phyloP scores from a whole-genome alignment of 1,140 invertebrate species.

The Temnothorax curvispinosus region DNA sequence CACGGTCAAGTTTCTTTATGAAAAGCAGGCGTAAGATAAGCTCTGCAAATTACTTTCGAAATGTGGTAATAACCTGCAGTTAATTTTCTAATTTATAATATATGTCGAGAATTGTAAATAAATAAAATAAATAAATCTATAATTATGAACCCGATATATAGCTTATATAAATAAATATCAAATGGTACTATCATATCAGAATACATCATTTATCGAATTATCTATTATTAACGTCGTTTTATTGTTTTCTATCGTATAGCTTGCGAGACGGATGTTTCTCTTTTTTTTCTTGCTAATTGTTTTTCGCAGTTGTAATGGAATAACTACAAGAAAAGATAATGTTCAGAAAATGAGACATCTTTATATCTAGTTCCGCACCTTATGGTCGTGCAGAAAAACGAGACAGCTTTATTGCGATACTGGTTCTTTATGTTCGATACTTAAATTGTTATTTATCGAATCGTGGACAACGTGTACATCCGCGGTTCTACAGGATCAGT shows the following conservation, averaged over 20 bases:
- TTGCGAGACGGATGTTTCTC: not conserved
- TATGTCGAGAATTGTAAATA: not conserved
- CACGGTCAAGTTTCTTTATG: not conserved
- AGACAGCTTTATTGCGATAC: not conserved
- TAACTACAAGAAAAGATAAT: not conserved
- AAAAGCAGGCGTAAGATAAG: not conserved
- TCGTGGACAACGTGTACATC: slow-evolving; percentile 25
- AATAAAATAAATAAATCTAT: not conserved
- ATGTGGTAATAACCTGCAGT: not conserved
- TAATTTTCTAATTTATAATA: not conserved
- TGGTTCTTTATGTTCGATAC: not conserved
- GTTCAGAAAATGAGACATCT: slow-evolving; percentile 12
- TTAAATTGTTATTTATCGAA: slow-evolving; percentile 47
- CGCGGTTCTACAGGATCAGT: not conserved
- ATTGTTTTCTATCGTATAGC: not conserved
- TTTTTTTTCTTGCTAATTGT: not conserved
- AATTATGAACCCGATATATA: not conserved
- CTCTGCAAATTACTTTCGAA: not conserved
- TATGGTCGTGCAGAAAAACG: slow-evolving; percentile 5
- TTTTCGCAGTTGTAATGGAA: not conserved
- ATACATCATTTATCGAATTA: not conserved
- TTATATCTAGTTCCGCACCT: not conserved
- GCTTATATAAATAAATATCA: not conserved
- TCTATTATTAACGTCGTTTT: not conserved
- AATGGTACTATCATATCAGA: not conserved